These are phyloP conservation scores for Melanocharis versteri DNA, from an alignment of 2,113 vertebrate species.

Conservation along the genomic window DNA sequence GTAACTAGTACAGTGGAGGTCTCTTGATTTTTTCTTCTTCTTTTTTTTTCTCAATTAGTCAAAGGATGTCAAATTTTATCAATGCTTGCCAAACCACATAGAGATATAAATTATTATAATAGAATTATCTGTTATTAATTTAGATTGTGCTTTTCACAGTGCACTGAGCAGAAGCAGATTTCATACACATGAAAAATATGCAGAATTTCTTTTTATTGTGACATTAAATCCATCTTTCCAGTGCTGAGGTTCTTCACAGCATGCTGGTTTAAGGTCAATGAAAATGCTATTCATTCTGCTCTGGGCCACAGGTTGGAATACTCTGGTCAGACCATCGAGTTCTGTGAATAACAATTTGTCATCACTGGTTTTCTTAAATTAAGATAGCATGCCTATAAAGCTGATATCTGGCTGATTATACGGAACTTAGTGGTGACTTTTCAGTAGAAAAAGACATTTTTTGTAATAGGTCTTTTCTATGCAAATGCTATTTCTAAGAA, in stretches of 20 bases:
- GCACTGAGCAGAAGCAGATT: neutral
- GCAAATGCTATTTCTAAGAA: neutral
- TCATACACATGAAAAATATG: neutral
- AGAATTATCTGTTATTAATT: neutral
- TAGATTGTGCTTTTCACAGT: neutral
- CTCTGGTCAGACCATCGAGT: neutral
- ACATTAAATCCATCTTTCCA: neutral
- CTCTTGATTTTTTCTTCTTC: neutral
- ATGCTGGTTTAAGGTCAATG: neutral
- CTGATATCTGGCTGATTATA: neutral
- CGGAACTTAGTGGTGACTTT: neutral
- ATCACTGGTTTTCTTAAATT: neutral
- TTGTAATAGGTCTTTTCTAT: neutral
- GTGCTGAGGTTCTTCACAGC: neutral
- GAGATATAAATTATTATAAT: neutral
- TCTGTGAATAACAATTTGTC: neutral
- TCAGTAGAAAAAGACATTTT: neutral
- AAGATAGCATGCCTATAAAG: neutral
- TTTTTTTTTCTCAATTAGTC: neutral
- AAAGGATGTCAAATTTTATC: neutral
- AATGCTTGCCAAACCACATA: neutral
- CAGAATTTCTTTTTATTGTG: neutral
- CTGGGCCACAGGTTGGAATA: neutral
- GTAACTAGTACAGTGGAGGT: neutral
- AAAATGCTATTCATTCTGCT: neutral